phyloP scores from a whole-genome alignment of 1,140 invertebrate genomes.

The Mycetomoellerius zeteki region DNA sequence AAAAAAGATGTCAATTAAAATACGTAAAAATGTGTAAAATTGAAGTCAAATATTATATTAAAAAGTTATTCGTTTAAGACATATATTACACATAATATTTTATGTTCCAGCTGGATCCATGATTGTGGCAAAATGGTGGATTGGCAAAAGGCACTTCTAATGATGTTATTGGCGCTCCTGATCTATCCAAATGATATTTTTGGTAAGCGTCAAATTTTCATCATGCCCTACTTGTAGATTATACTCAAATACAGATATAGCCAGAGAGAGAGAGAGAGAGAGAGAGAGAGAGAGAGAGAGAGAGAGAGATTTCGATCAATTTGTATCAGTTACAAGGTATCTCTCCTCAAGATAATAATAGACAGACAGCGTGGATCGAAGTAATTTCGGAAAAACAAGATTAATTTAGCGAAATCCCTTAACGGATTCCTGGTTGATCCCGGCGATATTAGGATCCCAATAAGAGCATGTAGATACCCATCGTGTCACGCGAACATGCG shows the following conservation, averaged over 20 bases:
- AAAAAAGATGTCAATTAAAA: not conserved
- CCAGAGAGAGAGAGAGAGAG: too few species aligned
- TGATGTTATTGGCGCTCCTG: conserved; percentile 79
- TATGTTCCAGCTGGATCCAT: conserved; percentile 78
- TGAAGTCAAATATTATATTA: not conserved
- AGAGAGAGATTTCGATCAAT: conserved; percentile 1
- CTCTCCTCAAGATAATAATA: not conserved
- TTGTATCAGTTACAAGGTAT: not conserved
- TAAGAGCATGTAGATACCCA: conserved; percentile 38
- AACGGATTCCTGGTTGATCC: conserved; percentile 12
- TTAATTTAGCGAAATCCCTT: conserved; percentile 46
- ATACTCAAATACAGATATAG: not conserved
- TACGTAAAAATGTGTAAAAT: not conserved
- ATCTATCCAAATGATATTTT: conserved; percentile 83
- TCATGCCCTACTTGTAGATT: not conserved
- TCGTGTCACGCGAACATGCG: conserved; percentile 35
- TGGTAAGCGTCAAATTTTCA: conserved; percentile 72
- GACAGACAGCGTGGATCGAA: not conserved
- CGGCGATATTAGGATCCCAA: conserved; percentile 32
- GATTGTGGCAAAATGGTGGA: conserved; percentile 80
- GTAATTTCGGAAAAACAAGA: conserved; percentile 29
- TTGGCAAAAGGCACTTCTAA: conserved; percentile 77
- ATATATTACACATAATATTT: not conserved
- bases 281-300: too few species aligned
- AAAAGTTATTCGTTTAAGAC: not conserved